phyloP scores from a whole-genome alignment of 2,888 invertebrate species.

The Dryococelus australis region DNA sequence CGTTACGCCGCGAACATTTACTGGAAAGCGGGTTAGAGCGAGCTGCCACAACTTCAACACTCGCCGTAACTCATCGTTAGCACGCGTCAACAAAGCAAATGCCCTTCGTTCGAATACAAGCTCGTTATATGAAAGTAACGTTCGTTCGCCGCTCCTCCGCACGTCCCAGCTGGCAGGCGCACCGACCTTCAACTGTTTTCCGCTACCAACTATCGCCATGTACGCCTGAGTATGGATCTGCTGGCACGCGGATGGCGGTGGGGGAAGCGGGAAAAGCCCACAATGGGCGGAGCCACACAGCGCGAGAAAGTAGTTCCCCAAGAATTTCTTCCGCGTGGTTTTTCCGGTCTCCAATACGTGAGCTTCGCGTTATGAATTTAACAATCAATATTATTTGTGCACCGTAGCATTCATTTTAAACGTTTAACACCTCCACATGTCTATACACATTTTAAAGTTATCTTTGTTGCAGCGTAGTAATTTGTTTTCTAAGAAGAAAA shows the following conservation, averaged over 20 bases:
- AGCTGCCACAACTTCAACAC: background rate
- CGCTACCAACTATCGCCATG: slow-evolving; percentile 39
- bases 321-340: background rate
- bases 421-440: background rate
- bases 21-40: slow-evolving; percentile 25
- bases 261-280: slow-evolving; percentile 40
- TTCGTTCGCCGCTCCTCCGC: background rate
- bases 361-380: background rate
- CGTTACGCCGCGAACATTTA: slow-evolving; percentile 21
- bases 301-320: background rate
- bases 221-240: slow-evolving; percentile 37
- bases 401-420: background rate
- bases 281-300: slow-evolving; percentile 38
- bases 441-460: background rate
- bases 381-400: too few species aligned
- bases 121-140: background rate
- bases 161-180: background rate
- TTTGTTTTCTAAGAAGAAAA: background rate
- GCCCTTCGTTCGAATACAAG: background rate
- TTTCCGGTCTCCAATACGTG: background rate
- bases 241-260: background rate
- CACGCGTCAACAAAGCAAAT: background rate
- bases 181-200: slow-evolving; percentile 37
- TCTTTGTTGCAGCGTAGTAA: background rate
- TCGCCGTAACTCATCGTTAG: background rate